Conservation (phyloP, 2,888 invertebrate genomes). For the Drosophila mayaguana region DNA sequence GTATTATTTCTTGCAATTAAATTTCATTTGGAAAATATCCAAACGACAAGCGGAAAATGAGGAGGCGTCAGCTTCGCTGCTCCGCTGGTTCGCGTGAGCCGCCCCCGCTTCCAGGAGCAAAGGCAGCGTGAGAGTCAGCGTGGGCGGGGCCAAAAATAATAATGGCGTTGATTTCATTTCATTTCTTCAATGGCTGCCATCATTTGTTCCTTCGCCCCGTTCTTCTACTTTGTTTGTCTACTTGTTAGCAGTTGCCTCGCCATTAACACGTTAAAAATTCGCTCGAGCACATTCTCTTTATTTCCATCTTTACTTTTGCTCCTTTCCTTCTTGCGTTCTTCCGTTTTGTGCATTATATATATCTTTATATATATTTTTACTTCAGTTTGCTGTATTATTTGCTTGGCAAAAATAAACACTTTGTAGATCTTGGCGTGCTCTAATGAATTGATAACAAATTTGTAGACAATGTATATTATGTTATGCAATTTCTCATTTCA, state of each 20-base stretch:
- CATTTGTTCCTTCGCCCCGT: conserved; percentile 32
- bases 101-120: conserved; percentile 6
- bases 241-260: conserved; percentile 67
- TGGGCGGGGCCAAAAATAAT: conserved; percentile 56
- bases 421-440: conserved; percentile 17
- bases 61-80: conserved; percentile 10
- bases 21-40: conserved; percentile 60
- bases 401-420: conserved; percentile 59
- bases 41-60: conserved; percentile 38
- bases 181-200: conserved; percentile 57
- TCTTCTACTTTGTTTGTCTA: conserved; percentile 60
- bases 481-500: neutral
- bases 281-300: conserved; percentile 18
- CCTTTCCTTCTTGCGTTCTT: conserved; percentile 37
- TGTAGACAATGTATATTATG: neutral
- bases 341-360: conserved; percentile 12
- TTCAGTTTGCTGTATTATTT: conserved; percentile 46
- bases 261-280: conserved; percentile 73
- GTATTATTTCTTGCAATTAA: conserved; percentile 72
- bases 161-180: conserved; percentile 75
- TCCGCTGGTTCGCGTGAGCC: too few species aligned
- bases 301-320: conserved; percentile 4
- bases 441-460: conserved; percentile 56
- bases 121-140: neutral
- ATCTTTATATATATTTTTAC: neutral